phyloP scores from a whole-genome alignment of 2,888 invertebrate species.

The Calliphora vomitoria region DNA sequence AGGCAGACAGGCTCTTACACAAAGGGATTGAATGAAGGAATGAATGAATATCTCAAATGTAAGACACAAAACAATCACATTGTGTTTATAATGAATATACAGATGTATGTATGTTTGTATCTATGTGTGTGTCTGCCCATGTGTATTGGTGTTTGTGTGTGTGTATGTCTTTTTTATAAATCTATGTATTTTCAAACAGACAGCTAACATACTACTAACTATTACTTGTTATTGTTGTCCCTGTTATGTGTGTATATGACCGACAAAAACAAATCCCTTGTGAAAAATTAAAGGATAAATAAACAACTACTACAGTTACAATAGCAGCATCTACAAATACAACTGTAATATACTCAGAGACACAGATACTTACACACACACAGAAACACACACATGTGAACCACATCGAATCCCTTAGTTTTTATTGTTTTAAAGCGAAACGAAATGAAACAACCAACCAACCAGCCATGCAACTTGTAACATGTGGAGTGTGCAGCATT shows the following conservation, averaged over 20 bases:
- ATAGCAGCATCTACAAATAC: constrained; percentile 14
- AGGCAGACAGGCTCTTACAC: not conserved
- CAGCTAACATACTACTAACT: constrained; percentile 13
- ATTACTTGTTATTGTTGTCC: constrained; percentile 13
- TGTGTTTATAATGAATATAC: constrained; percentile 1
- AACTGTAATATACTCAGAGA: not conserved
- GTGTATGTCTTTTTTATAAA: not conserved
- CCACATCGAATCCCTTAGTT: constrained; percentile 9
- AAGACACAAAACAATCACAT: constrained; percentile 52
- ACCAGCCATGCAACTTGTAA: constrained; percentile 33
- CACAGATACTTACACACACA: not conserved
- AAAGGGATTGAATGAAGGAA: not conserved
- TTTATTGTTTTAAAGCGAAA: constrained; percentile 46
- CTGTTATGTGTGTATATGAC: constrained; percentile 20
- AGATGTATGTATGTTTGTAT: too few species aligned
- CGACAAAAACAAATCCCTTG: constrained; percentile 54
- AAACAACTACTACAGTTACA: constrained; percentile 24
- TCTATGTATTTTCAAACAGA: constrained; percentile 4
- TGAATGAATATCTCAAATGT: constrained; percentile 38
- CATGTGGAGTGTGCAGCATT: constrained; percentile 1
- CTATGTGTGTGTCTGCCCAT: not conserved
- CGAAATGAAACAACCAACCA: constrained; percentile 14
- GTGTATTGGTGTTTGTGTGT: not conserved
- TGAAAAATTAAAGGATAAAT: constrained; percentile 65
- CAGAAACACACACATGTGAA: not conserved